phyloP scores from a whole-genome alignment of 2,888 invertebrate genomes.

The Allacma fusca region DNA sequence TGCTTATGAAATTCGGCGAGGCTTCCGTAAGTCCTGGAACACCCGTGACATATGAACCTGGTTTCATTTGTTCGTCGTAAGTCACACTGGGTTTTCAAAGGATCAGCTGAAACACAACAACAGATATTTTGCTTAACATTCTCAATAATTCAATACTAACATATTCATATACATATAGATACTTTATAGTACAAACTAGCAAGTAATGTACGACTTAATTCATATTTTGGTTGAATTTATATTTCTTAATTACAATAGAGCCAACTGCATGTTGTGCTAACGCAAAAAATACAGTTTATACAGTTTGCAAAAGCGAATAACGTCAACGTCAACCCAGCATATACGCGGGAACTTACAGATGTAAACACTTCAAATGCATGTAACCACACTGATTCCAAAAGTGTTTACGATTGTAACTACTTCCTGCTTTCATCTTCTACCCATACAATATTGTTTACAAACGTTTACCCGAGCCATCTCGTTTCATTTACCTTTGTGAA shows the following conservation, averaged over 20 bases:
- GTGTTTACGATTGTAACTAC: background rate
- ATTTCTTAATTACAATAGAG: too few species aligned
- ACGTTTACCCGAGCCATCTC: background rate
- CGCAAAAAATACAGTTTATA: background rate
- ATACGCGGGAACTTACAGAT: too few species aligned
- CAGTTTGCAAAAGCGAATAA: background rate
- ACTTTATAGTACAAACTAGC: too few species aligned
- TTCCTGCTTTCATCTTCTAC: too few species aligned
- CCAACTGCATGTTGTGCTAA: too few species aligned
- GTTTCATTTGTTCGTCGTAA: conserved; percentile 21
- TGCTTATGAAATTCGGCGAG: conserved; percentile 11
- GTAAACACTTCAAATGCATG: background rate
- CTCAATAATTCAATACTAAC: background rate
- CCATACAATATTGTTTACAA: background rate
- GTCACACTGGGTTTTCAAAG: conserved; percentile 14
- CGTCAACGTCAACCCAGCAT: too few species aligned
- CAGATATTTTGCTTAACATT: background rate
- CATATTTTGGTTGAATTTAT: too few species aligned
- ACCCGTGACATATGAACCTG: conserved; percentile 8
- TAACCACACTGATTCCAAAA: background rate
- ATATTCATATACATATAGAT: too few species aligned
- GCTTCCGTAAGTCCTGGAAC: conserved; percentile 8
- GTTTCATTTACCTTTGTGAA: conserved; percentile 23
- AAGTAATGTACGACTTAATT: too few species aligned
- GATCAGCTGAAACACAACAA: conserved; percentile 15